Percentiles rank a stretch among this genome's conserved stretches.
These are phyloP conservation scores for Propithecus perrieri DNA, from an alignment of 2,797 vertebrate species.

Conservation along the genomic window DNA sequence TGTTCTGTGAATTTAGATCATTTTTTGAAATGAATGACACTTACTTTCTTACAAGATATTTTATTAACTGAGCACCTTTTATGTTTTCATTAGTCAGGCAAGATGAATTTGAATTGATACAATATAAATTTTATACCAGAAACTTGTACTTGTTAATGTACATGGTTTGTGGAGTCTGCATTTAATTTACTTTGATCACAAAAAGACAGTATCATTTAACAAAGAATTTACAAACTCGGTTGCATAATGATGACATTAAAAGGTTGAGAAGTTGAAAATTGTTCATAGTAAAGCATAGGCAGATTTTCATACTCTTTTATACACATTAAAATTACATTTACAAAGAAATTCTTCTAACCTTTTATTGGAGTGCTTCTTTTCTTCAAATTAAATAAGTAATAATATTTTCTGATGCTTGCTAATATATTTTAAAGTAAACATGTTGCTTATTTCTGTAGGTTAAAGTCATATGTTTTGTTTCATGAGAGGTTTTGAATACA, in stretches of 20 bases:
- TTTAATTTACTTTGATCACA: background rate
- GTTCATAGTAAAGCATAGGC: background rate
- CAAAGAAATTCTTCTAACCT: background rate
- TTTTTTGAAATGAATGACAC: background rate
- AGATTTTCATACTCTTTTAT: background rate
- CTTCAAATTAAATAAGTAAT: background rate
- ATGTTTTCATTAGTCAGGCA: background rate
- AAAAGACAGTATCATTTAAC: background rate
- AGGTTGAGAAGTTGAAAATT: background rate
- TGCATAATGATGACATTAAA: background rate
- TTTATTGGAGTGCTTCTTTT: background rate
- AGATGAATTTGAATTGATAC: conserved; percentile 28
- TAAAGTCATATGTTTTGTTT: background rate
- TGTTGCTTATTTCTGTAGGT: background rate
- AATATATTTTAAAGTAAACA: background rate
- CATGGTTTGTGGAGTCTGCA: background rate
- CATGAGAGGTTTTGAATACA: background rate
- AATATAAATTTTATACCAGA: background rate
- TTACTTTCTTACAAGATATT: conserved; percentile 13
- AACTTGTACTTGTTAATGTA: background rate
- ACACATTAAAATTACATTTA: background rate
- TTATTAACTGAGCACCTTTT: conserved; percentile 35
- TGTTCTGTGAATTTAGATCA: background rate
- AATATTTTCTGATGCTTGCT: background rate
- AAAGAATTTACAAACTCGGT: background rate